A percentile compares a stretch with the other conserved stretches of the same genome.
Evolutionary conservation across 2,113 vertebrate species (phyloP).

Genomic region (Rhegmatorhina hoffmannsi): DNA sequence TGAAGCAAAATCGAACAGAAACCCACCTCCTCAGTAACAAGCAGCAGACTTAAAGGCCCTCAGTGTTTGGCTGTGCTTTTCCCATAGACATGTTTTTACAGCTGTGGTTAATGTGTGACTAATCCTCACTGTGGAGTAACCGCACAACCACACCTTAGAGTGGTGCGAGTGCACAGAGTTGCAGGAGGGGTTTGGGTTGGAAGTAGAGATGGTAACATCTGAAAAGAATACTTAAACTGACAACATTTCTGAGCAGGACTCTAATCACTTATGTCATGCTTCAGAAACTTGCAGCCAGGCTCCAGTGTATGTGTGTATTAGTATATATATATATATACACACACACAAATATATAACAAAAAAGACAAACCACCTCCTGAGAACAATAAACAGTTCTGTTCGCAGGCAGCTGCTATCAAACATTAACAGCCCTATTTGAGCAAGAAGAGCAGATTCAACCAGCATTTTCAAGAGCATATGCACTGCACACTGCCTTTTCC

Average conservation of each 20-base stretch:
- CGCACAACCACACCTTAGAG: constrained; percentile 55
- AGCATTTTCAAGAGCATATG: neutral
- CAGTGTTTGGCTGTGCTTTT: constrained; percentile 25
- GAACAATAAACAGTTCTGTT: constrained; percentile 21
- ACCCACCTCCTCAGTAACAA: neutral
- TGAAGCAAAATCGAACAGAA: constrained; percentile 12
- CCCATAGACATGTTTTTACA: constrained; percentile 62
- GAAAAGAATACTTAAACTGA: neutral
- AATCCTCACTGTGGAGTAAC: constrained; percentile 51
- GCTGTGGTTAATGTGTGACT: constrained; percentile 74
- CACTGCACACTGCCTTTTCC: neutral
- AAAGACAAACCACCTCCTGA: neutral
- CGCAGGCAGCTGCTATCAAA: constrained; percentile 21
- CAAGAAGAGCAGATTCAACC: constrained; percentile 5
- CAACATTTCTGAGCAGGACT: neutral
- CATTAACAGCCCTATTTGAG: constrained; percentile 53
- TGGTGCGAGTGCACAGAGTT: neutral
- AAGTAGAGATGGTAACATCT: neutral
- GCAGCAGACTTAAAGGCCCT: constrained; percentile 2
- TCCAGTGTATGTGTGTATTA: neutral
- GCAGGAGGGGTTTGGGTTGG: neutral
- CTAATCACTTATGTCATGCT: neutral
- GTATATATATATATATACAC: neutral
- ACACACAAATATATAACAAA: neutral
- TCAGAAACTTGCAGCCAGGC: neutral